Percentiles rank a stretch among this genome's conserved stretches.
phyloP scores from a whole-genome alignment of 2,113 vertebrate species.

The Siphamia tubifer region DNA sequence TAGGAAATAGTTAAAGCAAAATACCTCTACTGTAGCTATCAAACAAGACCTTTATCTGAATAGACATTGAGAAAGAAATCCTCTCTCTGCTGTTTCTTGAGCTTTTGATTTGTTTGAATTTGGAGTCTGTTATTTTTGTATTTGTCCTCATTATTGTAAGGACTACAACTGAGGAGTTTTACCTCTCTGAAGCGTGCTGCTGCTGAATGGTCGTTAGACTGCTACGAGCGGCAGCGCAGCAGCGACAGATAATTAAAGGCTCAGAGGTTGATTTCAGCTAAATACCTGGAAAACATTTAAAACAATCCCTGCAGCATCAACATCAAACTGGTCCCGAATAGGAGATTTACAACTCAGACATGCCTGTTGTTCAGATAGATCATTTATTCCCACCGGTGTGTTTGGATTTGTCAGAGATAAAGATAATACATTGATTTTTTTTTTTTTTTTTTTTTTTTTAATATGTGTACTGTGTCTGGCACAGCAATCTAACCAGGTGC shows the following conservation, averaged over 20 bases:
- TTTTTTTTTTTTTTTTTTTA: too few relatives aligned
- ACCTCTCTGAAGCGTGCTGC: not conserved
- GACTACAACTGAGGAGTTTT: slow-evolving; percentile 29
- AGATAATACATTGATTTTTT: not conserved
- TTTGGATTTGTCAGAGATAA: not conserved
- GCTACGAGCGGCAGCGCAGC: slow-evolving; percentile 4
- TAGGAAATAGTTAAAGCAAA: not conserved
- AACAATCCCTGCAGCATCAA: slow-evolving; percentile 10
- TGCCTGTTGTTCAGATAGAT: not conserved
- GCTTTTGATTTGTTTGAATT: not conserved
- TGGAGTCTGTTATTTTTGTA: slow-evolving; percentile 16
- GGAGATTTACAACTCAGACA: not conserved
- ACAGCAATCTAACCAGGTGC: slow-evolving; percentile 16
- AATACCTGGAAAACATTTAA: slow-evolving; percentile 20
- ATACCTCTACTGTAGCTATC: not conserved
- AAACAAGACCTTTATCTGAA: slow-evolving; percentile 3
- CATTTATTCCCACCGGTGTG: not conserved
- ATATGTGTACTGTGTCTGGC: not conserved
- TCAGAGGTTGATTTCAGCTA: slow-evolving; percentile 3
- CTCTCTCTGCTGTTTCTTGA: not conserved
- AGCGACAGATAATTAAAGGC: slow-evolving; percentile 30
- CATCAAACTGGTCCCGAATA: slow-evolving; percentile 1
- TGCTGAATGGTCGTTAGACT: not conserved
- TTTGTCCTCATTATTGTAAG: slow-evolving; percentile 22
- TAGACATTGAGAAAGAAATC: not conserved